phyloP scores from a whole-genome alignment of 2,797 vertebrate genomes.

The Acropternis orthonyx region DNA sequence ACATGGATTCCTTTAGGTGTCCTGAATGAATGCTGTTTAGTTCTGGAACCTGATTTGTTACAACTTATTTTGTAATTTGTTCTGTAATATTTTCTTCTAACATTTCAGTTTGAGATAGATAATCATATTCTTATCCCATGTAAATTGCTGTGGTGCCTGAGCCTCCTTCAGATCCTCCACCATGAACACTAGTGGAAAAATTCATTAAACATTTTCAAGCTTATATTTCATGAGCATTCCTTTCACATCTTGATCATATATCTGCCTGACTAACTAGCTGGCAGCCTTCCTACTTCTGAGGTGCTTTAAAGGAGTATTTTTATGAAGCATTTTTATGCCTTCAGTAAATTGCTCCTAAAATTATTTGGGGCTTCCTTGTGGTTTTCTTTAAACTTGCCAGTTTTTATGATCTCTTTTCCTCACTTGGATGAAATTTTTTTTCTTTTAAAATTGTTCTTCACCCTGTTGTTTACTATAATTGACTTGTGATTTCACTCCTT shows the following conservation, averaged over 20 bases:
- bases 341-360: conserved; percentile 33
- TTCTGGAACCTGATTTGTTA: not conserved
- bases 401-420: not conserved
- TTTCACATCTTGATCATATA: conserved; percentile 56
- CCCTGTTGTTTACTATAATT: not conserved
- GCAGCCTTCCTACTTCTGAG: not conserved
- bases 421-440: not conserved
- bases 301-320: not conserved
- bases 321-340: conserved; percentile 10
- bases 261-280: conserved; percentile 50
- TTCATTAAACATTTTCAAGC: conserved; percentile 25
- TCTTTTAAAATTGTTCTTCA: not conserved
- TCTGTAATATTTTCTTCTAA: not conserved
- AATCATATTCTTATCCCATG: not conserved
- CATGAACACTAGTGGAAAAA: conserved; percentile 35
- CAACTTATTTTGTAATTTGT: not conserved
- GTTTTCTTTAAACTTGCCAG: not conserved
- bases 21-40: accelerated
- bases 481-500: not conserved
- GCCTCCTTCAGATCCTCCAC: conserved; percentile 24
- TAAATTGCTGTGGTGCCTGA: not conserved
- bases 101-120: not conserved
- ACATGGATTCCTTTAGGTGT: not conserved
- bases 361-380: not conserved
- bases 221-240: conserved; percentile 41